A percentile compares a stretch with the other conserved stretches of the same genome.
Conservation (phyloP, 2,113 vertebrate species). For the Cacatua alba region DNA sequence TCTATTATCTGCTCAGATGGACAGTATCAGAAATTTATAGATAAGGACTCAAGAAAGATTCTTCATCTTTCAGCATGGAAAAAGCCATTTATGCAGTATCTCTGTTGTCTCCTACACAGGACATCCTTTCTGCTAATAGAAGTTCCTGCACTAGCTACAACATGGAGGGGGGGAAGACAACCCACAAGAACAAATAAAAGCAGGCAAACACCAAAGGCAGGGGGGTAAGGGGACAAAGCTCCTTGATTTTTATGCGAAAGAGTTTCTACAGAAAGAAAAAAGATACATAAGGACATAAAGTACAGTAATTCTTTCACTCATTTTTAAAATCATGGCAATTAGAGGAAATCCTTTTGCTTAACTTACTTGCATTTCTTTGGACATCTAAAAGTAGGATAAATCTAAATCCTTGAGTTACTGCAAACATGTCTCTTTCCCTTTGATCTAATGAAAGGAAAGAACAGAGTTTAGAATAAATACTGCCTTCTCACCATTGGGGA, state of each 20-base stretch:
- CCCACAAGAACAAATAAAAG: not conserved
- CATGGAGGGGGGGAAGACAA: not conserved
- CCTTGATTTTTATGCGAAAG: not conserved
- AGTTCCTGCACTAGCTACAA: not conserved
- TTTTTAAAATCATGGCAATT: not conserved
- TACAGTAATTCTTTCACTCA: not conserved
- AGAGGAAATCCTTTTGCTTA: not conserved
- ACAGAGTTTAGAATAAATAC: not conserved
- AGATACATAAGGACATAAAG: not conserved
- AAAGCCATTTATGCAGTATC: not conserved
- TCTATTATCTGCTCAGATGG: not conserved
- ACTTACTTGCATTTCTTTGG: not conserved
- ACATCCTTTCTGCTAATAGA: not conserved
- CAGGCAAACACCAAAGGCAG: not conserved
- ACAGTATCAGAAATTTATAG: not conserved
- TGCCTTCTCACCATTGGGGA: not conserved
- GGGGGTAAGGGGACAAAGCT: not conserved
- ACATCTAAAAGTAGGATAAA: not conserved
- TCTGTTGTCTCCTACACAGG: not conserved
- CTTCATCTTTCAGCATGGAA: not conserved
- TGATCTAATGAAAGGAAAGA: not conserved
- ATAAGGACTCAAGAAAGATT: not conserved
- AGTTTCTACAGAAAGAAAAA: not conserved
- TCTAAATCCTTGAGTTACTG: not conserved
- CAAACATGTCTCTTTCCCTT: not conserved